phyloP scores from a whole-genome alignment of 2,888 invertebrate genomes.

The Dynastes maya region DNA sequence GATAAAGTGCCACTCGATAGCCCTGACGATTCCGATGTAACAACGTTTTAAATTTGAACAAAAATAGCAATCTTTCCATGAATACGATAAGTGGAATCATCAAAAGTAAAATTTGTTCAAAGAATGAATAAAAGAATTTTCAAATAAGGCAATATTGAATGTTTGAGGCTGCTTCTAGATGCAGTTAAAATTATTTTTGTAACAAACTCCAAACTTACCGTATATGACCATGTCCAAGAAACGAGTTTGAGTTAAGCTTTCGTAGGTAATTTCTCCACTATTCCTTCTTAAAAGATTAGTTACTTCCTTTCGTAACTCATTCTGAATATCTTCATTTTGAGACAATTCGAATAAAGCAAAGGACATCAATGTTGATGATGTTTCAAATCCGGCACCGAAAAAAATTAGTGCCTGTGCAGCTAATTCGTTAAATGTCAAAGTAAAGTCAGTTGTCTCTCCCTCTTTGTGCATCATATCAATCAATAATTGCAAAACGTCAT shows the following conservation, averaged over 20 bases:
- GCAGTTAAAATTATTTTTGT: background rate
- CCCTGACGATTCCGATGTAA: too few relatives aligned
- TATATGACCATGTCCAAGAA: slow-evolving; percentile 66
- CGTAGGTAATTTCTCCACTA: slow-evolving; percentile 68
- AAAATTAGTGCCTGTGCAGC: slow-evolving; percentile 71
- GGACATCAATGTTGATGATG: slow-evolving; percentile 70
- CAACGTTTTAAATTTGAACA: too few relatives aligned
- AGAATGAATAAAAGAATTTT: too few relatives aligned
- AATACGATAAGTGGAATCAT: too few relatives aligned
- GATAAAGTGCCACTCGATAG: too few relatives aligned
- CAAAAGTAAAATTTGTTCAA: too few relatives aligned
- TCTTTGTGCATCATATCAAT: slow-evolving; percentile 69
- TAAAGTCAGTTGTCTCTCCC: slow-evolving; percentile 4
- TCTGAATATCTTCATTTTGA: slow-evolving; percentile 63
- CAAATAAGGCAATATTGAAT: too few relatives aligned
- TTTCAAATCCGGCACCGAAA: slow-evolving; percentile 73
- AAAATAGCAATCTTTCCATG: too few relatives aligned
- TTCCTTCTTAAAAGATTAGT: slow-evolving; percentile 63
- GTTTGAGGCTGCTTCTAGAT: too few relatives aligned
- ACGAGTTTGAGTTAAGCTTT: slow-evolving; percentile 68
- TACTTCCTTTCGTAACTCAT: slow-evolving; percentile 65
- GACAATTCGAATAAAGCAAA: slow-evolving; percentile 71
- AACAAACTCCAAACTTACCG: slow-evolving; percentile 2
- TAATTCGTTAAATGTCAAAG: slow-evolving; percentile 61
- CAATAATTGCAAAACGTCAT: slow-evolving; percentile 74